Evolutionary conservation across 2,113 vertebrate genomes (phyloP), one percentile per base, ranked within the genome.

Genomic region (Toxotes chatareus): DNA sequence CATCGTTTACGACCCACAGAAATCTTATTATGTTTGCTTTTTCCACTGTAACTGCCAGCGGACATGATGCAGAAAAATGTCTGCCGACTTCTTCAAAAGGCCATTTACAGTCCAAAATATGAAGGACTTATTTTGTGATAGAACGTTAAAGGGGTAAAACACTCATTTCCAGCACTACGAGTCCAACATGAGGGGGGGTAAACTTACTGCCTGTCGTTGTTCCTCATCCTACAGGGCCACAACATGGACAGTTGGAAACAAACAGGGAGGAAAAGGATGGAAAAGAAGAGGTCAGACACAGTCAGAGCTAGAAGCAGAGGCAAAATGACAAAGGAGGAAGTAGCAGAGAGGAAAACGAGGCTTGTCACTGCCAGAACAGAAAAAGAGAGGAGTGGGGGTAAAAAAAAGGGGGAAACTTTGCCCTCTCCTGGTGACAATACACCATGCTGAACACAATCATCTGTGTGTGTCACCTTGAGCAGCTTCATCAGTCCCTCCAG

Each of bases 121-220:
- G 2, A 7, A 51, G 5, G 4, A 68, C 13, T 42, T 32, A 44
- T 21, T 75, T 27, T 53, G 34, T 55, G 7, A 40, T 59, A n/a
- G 19, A 8, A 17, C 16, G 53, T 32, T 32, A 44, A 31, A 55
- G 19, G 56, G n/a, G 13, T 68, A n/a, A 64, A 65, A 53, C 40
- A 34, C 42, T 76, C 31, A 65, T 68, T 77, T 7, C 55, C 49
- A 27, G 27, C 38, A 76, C n/a, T 3, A 13, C 40, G 32, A 76
- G 63, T 63, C 73, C 73, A 60, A 61, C 36, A 68, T 40, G 40
- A 32, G 3, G 8, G 67, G 32, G 74, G 27, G 12, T 46, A 60
- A 75, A 99, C 98, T 99, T 98, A 99, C 98, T 95, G 98, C 97
- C 96, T 99, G 98, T 78, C 97, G 98, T 87, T 98, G 98, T 67